A percentile compares a stretch with the other conserved stretches of the same genome.
phyloP scores from a whole-genome alignment of 2,113 vertebrate genomes.

The Seriola quinqueradiata region DNA sequence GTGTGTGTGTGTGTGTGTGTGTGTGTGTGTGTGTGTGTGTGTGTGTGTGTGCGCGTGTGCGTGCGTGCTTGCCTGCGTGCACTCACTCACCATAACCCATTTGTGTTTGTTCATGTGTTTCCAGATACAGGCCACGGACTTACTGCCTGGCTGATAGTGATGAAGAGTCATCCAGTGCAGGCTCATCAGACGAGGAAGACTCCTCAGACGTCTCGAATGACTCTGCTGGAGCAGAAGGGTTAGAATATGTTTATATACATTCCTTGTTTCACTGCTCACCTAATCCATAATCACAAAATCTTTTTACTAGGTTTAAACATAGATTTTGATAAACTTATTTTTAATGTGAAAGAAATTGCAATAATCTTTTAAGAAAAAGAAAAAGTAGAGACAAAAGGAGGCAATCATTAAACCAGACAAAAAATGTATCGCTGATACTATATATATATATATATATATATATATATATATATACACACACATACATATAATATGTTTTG shows the following conservation, averaged over 20 bases:
- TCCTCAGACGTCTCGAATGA: slow-evolving; percentile 88
- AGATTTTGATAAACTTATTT: no score
- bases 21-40: no score
- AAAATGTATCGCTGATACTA: no score
- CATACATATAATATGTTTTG: no score
- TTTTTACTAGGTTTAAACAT: background rate
- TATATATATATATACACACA: no score
- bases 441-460: no score
- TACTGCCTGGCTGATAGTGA: slow-evolving; percentile 98
- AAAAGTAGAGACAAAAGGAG: no score
- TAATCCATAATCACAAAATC: background rate
- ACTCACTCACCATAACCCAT: background rate
- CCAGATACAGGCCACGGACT: slow-evolving; percentile 89
- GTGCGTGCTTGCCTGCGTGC: background rate
- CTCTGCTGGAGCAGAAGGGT: slow-evolving; percentile 91
- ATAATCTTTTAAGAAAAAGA: no score
- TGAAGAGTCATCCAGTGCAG: slow-evolving; percentile 97
- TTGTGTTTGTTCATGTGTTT: slow-evolving; percentile 37
- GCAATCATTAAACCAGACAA: no score
- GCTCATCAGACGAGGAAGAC: slow-evolving; percentile 97
- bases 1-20: no score
- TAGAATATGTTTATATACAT: slow-evolving; percentile 55
- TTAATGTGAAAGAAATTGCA: background rate
- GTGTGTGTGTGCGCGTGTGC: background rate
- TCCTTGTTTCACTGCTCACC: background rate